Percentiles rank a stretch among this genome's conserved stretches.
Conservation (phyloP, 2,888 invertebrate genomes). For the Kuschelorhynchus macadamiae region DNA sequence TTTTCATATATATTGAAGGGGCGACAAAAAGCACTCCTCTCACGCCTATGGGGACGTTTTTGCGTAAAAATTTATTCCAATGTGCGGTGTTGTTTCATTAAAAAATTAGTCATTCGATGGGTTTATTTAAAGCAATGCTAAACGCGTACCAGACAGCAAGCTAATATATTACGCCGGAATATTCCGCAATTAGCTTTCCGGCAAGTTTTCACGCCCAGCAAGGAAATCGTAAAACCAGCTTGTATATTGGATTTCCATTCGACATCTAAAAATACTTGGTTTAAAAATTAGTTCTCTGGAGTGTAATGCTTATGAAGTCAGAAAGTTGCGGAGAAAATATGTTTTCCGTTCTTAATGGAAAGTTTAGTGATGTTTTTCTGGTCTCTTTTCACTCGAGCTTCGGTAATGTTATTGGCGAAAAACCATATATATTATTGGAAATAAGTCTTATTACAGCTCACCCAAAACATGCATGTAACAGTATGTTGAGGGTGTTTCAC, state of each 20-base stretch:
- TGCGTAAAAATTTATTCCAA: conserved; percentile 30
- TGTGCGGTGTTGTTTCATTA: conserved; percentile 26
- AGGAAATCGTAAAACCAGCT: conserved; percentile 19
- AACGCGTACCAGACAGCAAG: conserved; percentile 30
- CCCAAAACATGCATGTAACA: no score
- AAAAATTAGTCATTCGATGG: conserved; percentile 26
- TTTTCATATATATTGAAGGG: conserved; percentile 37
- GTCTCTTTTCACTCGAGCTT: no score
- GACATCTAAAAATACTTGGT: conserved; percentile 10
- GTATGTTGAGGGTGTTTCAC: no score
- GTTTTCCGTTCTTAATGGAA: no score
- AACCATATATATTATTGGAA: no score
- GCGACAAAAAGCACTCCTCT: conserved; percentile 18
- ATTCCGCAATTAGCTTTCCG: conserved; percentile 46
- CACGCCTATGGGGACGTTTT: conserved; percentile 14
- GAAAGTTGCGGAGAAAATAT: no score
- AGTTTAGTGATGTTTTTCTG: no score
- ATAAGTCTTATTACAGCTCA: no score
- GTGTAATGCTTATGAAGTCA: neutral
- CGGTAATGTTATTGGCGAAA: no score
- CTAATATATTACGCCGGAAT: conserved; percentile 40
- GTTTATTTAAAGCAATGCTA: conserved; percentile 32
- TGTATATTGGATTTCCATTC: conserved; percentile 26
- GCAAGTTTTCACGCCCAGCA: conserved; percentile 31
- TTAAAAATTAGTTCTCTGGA: conserved; percentile 23